Conservation (phyloP, 2,113 vertebrate genomes). For the Calypte anna region DNA sequence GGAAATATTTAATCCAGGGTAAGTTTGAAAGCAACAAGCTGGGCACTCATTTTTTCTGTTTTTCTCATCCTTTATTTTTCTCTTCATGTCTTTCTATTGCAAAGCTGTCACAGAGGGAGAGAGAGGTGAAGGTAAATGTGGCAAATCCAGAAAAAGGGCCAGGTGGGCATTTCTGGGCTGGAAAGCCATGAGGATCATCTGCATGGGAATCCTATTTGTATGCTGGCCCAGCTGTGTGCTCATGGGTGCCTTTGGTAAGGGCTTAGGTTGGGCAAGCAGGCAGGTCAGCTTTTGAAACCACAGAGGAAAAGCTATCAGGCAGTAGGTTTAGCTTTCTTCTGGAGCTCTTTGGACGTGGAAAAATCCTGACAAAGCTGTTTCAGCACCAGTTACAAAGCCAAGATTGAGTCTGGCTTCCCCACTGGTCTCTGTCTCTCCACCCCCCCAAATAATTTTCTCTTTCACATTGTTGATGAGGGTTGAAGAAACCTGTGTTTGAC, state of each 20-base stretch:
- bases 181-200: not conserved
- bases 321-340: not conserved
- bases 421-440: not conserved
- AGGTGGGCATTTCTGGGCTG: not conserved
- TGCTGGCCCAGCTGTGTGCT: not conserved
- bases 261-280: not conserved
- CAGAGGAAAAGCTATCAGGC: not conserved
- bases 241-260: not conserved
- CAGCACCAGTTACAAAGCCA: not conserved
- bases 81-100: not conserved
- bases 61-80: not conserved
- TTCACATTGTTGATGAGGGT: not conserved
- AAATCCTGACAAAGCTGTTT: not conserved
- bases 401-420: not conserved
- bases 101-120: not conserved
- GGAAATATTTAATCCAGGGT: not conserved
- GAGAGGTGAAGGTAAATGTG: not conserved
- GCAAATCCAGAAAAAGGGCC: not conserved
- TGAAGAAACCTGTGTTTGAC: conserved; percentile 34
- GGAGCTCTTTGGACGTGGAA: not conserved
- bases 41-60: not conserved
- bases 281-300: not conserved
- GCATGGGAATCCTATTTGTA: not conserved
- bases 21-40: not conserved
- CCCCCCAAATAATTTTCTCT: not conserved